These are phyloP conservation scores for Ormyrus pomaceus DNA, from an alignment of 2,888 invertebrate genomes.

Conservation along the genomic window DNA sequence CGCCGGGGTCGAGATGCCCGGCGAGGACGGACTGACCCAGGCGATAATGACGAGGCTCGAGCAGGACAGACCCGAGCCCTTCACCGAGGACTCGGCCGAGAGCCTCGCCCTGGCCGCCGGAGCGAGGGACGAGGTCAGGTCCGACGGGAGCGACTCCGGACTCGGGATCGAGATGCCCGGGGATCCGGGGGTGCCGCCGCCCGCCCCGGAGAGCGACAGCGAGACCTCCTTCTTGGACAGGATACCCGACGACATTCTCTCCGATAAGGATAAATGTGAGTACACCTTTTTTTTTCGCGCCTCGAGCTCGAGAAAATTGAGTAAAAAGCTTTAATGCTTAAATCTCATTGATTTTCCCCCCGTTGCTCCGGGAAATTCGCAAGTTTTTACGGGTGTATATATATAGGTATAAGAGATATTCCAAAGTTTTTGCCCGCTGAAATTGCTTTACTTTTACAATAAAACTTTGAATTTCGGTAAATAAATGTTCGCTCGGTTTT, in stretches of 20 bases:
- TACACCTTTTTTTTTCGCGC: background rate
- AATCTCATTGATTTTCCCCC: too few relatives aligned
- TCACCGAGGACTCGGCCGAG: slow-evolving; percentile 73
- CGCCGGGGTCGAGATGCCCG: slow-evolving; percentile 58
- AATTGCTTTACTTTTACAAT: too few relatives aligned
- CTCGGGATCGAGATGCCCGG: slow-evolving; percentile 86
- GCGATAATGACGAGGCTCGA: slow-evolving; percentile 67
- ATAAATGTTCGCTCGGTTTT: too few relatives aligned
- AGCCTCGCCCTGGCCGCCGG: slow-evolving; percentile 69
- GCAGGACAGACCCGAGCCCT: slow-evolving; percentile 68
- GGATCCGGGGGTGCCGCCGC: slow-evolving; percentile 74
- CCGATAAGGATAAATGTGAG: slow-evolving; percentile 72
- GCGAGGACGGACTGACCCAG: slow-evolving; percentile 61
- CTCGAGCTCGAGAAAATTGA: background rate
- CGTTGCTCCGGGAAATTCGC: too few relatives aligned
- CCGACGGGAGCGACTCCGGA: slow-evolving; percentile 91
- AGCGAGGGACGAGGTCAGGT: slow-evolving; percentile 77
- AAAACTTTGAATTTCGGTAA: too few relatives aligned
- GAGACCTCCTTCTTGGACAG: slow-evolving; percentile 78
- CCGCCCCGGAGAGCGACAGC: slow-evolving; percentile 76
- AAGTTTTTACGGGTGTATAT: too few relatives aligned
- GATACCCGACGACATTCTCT: slow-evolving; percentile 74
- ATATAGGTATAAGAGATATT: too few relatives aligned
- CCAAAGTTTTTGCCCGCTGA: too few relatives aligned
- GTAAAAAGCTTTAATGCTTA: too few relatives aligned